These are phyloP conservation scores for Alexandromys fortis DNA, from an alignment of 2,113 vertebrate species.

Conservation along the genomic window DNA sequence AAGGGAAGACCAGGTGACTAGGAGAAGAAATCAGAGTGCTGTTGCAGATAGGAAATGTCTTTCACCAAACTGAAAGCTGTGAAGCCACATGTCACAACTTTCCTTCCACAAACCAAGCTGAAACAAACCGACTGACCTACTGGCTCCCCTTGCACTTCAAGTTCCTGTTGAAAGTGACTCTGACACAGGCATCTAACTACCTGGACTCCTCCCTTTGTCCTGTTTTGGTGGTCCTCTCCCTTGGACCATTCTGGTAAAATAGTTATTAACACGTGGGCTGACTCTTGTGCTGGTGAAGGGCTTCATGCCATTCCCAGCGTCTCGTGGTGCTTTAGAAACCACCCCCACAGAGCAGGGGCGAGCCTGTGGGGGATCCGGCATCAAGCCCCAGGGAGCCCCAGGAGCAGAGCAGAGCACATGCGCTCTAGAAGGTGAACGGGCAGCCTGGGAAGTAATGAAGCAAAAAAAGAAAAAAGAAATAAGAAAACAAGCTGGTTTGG, in stretches of 20 bases:
- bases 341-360: not conserved
- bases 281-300: not conserved
- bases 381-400: not conserved
- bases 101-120: not conserved
- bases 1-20: not conserved
- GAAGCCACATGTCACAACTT: not conserved
- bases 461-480: conserved; percentile 54
- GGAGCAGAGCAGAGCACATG: not conserved
- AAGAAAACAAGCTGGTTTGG: conserved; percentile 69
- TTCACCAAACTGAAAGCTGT: not conserved
- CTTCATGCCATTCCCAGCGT: not conserved
- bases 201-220: not conserved
- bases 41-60: not conserved
- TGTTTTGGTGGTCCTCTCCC: conserved; percentile 5
- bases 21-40: conserved; percentile 24
- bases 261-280: not conserved
- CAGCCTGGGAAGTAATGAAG: conserved; percentile 10
- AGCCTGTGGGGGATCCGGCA: not conserved
- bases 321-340: not conserved
- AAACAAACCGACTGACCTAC: not conserved
- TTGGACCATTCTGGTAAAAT: not conserved
- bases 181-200: not conserved
- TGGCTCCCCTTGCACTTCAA: not conserved
- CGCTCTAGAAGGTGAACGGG: not conserved
- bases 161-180: not conserved